Evolutionary conservation across 2,113 vertebrate species (phyloP), one percentile per base, ranked within the genome.

Genomic region (Stigmatopora argus): DNA sequence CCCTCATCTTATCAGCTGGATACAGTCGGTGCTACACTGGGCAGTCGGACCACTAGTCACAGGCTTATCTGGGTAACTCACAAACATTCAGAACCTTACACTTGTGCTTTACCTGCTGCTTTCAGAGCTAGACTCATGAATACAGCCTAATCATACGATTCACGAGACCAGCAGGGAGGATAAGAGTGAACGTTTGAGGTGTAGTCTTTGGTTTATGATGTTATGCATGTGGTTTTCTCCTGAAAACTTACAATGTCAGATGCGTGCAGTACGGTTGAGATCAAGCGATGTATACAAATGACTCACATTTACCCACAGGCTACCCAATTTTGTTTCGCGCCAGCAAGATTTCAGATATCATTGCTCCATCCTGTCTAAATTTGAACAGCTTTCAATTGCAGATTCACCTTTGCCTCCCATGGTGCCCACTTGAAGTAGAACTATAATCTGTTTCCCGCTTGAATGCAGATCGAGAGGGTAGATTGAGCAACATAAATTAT

Each of bases 41-140:
- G 10, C 65, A 58, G 61, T 64, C 47, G 55, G 66, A 69, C 64
- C 34, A 48, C 73, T 72, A 64, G 65, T 63, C 75, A 81, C 76
- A 83, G 51, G 67, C 78, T 83, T 80, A 84, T 85, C 78, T 73
- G 60, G 73, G 77, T 41, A 41, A 56, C 64, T 65, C 62, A 47
- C 75, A 79, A 78, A 74, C 65, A 76, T 70, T 72, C 73, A 52
- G 34, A 44, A 35, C 5, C 21, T 47, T 48, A 34, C 23, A 34
- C 65, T 66, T 19, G 17, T 68, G 70, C 64, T 63, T 52, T 34
- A 18, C 2, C 62, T 63, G 51, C 62, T 69, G 70, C 62, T 77
- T 77, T 85, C 69, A 80, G 83, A 83, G 79, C 73, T 60, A 66
- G 52, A 12, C 64, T 62, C 62, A 75, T 62, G 62, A 65, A 64